Percentiles rank a stretch among this genome's conserved stretches.
Conservation (phyloP, 2,888 invertebrate genomes). For the Silvanus unidentatus region DNA sequence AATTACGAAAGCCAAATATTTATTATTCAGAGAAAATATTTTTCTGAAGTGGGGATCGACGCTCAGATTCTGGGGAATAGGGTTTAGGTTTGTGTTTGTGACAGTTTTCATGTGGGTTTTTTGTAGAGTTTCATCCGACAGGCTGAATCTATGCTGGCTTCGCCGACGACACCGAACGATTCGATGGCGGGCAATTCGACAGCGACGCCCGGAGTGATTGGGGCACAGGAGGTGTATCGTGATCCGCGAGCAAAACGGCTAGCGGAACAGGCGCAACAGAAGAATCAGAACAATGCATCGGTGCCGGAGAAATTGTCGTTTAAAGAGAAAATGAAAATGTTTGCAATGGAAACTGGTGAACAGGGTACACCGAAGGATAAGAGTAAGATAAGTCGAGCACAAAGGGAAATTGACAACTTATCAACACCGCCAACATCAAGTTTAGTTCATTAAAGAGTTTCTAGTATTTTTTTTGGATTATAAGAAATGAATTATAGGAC, state of each 20-base stretch:
- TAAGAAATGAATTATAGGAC: background rate
- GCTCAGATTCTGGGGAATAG: no score
- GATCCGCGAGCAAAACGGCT: constrained; percentile 87
- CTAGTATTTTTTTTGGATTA: background rate
- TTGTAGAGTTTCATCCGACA: constrained; percentile 71
- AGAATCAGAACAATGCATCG: constrained; percentile 54
- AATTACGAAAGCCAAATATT: no score
- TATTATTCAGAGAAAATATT: no score
- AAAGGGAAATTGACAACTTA: constrained; percentile 82
- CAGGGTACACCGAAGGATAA: constrained; percentile 89
- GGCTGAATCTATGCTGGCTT: constrained; percentile 72
- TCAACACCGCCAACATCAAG: constrained; percentile 43
- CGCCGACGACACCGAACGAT: constrained; percentile 65
- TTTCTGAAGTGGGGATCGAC: no score
- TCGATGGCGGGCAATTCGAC: constrained; percentile 45
- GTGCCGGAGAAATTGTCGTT: constrained; percentile 92
- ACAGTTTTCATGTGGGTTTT: constrained; percentile 19
- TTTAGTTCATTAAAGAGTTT: constrained; percentile 31
- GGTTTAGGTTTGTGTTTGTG: no score
- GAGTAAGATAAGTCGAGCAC: constrained; percentile 91
- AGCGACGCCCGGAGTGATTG: constrained; percentile 93
- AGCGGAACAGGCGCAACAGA: constrained; percentile 64
- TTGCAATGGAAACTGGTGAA: constrained; percentile 94
- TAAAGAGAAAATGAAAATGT: constrained; percentile 99
- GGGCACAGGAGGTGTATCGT: constrained; percentile 96